Percentiles rank a stretch among this genome's conserved stretches.
Conservation (phyloP, 2,797 vertebrate species). For the Myoxocephalus aenaeus region DNA sequence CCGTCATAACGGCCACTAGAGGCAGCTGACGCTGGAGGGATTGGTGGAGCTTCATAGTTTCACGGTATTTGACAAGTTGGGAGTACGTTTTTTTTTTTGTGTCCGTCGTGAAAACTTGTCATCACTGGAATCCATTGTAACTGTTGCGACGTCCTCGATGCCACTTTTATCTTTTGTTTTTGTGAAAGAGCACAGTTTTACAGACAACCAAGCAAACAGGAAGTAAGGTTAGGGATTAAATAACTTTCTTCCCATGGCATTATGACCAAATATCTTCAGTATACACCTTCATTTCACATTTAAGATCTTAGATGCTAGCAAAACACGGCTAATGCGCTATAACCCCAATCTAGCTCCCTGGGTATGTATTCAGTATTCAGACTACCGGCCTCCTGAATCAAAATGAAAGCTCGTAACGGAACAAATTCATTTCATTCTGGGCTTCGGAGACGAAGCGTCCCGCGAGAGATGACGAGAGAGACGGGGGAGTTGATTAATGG, state of each 20-base stretch:
- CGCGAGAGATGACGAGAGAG: not conserved
- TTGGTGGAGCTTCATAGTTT: too few relatives aligned
- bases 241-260: not conserved
- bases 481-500: constrained; percentile 35
- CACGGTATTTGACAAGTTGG: not conserved
- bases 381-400: constrained; percentile 25
- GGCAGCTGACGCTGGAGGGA: too few relatives aligned
- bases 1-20: too few relatives aligned
- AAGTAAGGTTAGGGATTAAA: not conserved
- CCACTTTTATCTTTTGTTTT: too few relatives aligned
- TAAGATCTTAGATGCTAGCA: not conserved
- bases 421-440: constrained; percentile 35
- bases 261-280: not conserved
- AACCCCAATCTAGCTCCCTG: constrained; percentile 1
- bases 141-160: too few relatives aligned
- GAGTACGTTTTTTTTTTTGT: too few relatives aligned
- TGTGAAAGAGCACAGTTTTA: not conserved
- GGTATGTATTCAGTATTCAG: not conserved
- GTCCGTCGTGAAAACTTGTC: too few relatives aligned
- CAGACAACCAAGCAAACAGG: not conserved
- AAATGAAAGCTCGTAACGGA: constrained; percentile 22
- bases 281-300: not conserved
- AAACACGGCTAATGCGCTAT: constrained; percentile 4
- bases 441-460: not conserved
- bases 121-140: too few relatives aligned